These are phyloP conservation scores for Ametastegia equiseti DNA, from an alignment of 2,888 invertebrate genomes.

Conservation along the genomic window DNA sequence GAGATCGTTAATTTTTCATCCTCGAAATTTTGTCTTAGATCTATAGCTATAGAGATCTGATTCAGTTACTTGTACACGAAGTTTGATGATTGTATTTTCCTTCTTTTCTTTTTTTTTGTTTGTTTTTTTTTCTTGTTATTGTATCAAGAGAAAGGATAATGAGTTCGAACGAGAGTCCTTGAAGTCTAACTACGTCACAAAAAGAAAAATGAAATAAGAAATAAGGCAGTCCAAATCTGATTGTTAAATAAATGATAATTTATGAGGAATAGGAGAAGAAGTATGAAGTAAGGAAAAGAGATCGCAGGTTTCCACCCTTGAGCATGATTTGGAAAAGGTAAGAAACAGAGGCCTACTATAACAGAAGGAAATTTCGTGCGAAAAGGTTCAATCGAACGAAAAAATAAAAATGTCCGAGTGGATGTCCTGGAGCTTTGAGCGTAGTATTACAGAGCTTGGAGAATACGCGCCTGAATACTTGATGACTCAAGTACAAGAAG, in stretches of 20 bases:
- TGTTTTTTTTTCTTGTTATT: no score
- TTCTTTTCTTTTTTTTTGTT: no score
- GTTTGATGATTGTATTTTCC: no score
- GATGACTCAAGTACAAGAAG: neutral
- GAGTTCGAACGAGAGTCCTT: neutral
- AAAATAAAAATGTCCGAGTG: neutral
- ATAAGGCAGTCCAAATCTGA: no score
- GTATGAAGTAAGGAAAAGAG: neutral
- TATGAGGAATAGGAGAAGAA: neutral
- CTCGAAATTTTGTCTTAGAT: neutral
- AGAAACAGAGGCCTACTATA: neutral
- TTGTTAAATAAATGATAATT: neutral
- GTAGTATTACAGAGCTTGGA: neutral
- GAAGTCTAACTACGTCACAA: neutral
- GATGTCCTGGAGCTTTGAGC: neutral
- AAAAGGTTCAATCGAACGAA: neutral
- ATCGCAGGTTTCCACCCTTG: no score
- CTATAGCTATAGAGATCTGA: neutral
- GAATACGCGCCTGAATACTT: conserved; percentile 1
- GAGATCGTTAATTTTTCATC: neutral
- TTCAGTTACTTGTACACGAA: neutral
- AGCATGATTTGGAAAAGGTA: no score
- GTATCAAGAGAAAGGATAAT: neutral
- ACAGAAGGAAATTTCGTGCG: neutral
- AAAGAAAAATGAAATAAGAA: neutral